Evolutionary conservation across 1,140 invertebrate genomes (phyloP).

Genomic region (Drosophila sp.): DNA sequence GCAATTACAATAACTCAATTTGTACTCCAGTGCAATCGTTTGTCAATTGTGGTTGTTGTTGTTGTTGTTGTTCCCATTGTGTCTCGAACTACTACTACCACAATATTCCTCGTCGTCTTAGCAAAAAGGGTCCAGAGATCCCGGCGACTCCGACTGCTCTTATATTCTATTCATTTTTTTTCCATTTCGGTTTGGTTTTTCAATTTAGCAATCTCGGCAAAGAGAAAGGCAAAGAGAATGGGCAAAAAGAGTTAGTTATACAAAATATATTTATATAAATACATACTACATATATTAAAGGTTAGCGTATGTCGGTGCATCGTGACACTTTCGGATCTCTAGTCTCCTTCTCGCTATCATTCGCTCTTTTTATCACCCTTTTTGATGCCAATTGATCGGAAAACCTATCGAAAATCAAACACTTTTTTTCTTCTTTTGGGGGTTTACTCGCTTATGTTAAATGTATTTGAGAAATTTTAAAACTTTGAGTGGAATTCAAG

Average conservation of each 20-base stretch:
- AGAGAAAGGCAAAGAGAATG: slow-evolving; percentile 70
- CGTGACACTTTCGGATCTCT: no score
- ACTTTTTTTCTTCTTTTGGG: no score
- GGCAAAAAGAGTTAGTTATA: background rate
- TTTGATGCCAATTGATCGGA: no score
- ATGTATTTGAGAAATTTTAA: no score
- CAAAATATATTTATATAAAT: no score
- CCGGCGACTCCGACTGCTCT: background rate
- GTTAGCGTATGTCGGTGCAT: background rate
- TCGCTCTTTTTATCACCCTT: no score
- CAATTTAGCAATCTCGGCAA: slow-evolving; percentile 50
- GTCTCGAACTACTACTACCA: background rate
- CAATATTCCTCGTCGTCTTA: no score
- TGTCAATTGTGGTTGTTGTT: slow-evolving; percentile 52
- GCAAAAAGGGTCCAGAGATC: slow-evolving; percentile 2
- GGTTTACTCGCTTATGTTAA: no score
- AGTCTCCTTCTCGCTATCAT: no score
- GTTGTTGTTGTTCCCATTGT: slow-evolving; percentile 16
- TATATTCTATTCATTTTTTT: slow-evolving; percentile 34
- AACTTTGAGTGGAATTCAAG: no score
- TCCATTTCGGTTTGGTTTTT: slow-evolving; percentile 49
- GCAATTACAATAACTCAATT: slow-evolving; percentile 80
- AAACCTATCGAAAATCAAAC: no score
- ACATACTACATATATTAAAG: background rate
- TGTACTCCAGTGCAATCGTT: slow-evolving; percentile 67